Evolutionary conservation across 2,113 vertebrate species (phyloP).

Genomic region (Oceanodroma tethys): DNA sequence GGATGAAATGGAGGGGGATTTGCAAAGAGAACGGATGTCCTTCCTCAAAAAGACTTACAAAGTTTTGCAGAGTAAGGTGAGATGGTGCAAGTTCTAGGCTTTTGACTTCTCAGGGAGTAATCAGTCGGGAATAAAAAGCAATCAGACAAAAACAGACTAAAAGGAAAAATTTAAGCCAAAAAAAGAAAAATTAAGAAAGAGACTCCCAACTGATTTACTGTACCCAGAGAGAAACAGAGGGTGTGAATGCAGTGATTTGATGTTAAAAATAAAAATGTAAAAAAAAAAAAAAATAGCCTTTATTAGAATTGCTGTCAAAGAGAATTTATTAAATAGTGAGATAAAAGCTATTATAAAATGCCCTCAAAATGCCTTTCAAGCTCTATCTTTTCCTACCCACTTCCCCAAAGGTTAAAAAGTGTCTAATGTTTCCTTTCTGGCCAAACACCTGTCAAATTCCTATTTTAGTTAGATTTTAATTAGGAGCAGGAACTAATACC

Average conservation of each 20-base stretch:
- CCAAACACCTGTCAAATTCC: slow-evolving; percentile 65
- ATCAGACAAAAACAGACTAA: neutral
- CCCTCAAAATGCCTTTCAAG: neutral
- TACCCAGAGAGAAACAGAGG: neutral
- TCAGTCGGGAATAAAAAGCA: neutral
- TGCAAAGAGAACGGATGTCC: neutral
- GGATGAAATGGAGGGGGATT: neutral
- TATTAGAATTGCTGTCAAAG: neutral
- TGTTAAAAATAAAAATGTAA: neutral
- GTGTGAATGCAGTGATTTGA: neutral
- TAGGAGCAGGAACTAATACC: slow-evolving; percentile 55
- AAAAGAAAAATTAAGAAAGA: neutral
- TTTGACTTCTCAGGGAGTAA: neutral
- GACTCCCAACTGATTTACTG: neutral
- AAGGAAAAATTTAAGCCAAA: neutral
- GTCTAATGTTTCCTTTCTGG: slow-evolving; percentile 36
- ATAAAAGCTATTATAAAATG: neutral
- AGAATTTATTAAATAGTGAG: neutral
- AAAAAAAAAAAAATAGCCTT: neutral
- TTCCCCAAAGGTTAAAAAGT: slow-evolving; percentile 9
- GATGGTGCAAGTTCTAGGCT: neutral
- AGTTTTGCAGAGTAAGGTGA: neutral
- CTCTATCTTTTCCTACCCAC: neutral
- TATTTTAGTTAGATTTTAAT: slow-evolving; percentile 64
- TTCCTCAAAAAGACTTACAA: neutral